These are phyloP conservation scores for Sandelia bainsii DNA, from an alignment of 2,797 vertebrate genomes.

Conservation along the genomic window DNA sequence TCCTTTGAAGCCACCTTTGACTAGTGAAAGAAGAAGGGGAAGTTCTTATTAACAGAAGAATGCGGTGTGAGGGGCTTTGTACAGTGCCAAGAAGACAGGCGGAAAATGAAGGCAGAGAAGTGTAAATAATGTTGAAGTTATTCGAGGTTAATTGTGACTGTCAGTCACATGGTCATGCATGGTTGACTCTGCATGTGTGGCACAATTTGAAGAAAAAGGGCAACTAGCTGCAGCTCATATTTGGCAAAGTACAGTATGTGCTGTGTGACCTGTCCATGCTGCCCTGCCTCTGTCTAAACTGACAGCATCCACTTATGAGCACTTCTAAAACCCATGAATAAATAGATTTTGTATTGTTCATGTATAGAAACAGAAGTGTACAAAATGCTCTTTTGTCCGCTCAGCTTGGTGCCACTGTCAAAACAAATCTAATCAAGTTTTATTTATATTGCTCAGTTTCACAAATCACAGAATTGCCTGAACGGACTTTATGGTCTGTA, in stretches of 20 bases:
- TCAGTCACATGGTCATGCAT: slow-evolving; percentile 39
- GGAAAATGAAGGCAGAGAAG: slow-evolving; percentile 22
- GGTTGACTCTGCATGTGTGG: neutral
- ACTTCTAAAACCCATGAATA: too few relatives aligned
- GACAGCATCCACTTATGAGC: too few relatives aligned
- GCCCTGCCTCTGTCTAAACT: too few relatives aligned
- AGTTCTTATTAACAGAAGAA: slow-evolving; percentile 69
- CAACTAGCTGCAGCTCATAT: neutral
- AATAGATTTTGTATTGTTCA: too few relatives aligned
- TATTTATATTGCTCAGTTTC: too few relatives aligned
- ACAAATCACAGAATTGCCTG: too few relatives aligned
- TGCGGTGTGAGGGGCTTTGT: slow-evolving; percentile 43
- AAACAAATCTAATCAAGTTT: too few relatives aligned
- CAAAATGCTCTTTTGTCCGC: too few relatives aligned
- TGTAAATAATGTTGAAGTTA: slow-evolving; percentile 58
- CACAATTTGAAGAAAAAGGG: neutral
- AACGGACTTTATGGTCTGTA: too few relatives aligned
- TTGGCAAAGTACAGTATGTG: neutral
- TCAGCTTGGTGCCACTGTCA: too few relatives aligned
- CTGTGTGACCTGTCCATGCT: neutral
- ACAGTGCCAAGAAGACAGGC: slow-evolving; percentile 26
- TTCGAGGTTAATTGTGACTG: slow-evolving; percentile 38
- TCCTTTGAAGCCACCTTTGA: slow-evolving; percentile 46
- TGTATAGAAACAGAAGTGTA: too few relatives aligned
- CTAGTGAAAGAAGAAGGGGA: slow-evolving; percentile 11